Evolutionary conservation across 1,140 invertebrate species (phyloP).

Genomic region (Brachystomella parvula): DNA sequence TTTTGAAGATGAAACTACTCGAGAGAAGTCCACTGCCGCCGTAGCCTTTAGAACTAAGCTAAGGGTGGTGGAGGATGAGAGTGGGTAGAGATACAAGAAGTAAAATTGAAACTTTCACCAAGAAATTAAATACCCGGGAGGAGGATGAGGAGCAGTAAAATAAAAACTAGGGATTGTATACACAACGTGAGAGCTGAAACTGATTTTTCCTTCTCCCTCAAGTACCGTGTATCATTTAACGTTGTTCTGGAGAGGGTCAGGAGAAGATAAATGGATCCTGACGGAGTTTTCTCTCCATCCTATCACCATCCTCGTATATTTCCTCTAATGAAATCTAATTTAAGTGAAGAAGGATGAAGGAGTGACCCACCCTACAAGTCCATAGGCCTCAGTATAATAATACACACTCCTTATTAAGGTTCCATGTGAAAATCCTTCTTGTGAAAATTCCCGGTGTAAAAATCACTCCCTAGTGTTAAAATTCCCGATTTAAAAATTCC

Average conservation of each 20-base stretch:
- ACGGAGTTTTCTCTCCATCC: not conserved
- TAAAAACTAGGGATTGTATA: not conserved
- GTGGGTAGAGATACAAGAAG: not conserved
- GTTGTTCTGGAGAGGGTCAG: not conserved
- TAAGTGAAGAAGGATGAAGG: not conserved
- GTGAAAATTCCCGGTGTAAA: not conserved
- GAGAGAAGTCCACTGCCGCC: too few relatives aligned
- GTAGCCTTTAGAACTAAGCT: too few relatives aligned
- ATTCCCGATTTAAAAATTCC: too few relatives aligned
- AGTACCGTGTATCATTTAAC: not conserved
- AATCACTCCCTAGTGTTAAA: too few relatives aligned
- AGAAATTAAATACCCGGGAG: constrained; percentile 9
- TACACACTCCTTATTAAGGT: too few relatives aligned
- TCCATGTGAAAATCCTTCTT: not conserved
- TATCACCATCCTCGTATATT: constrained; percentile 2
- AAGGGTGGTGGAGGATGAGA: too few relatives aligned
- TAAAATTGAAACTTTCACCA: constrained; percentile 6
- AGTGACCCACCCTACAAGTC: not conserved
- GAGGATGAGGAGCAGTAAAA: constrained; percentile 7
- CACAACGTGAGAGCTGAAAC: not conserved
- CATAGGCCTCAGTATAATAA: not conserved
- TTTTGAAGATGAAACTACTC: too few relatives aligned
- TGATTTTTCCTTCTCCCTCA: not conserved
- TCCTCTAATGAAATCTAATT: not conserved
- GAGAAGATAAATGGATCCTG: constrained; percentile 1